These are phyloP conservation scores for Lacanobia oleracea DNA, from an alignment of 2,888 invertebrate genomes.

Conservation along the genomic window DNA sequence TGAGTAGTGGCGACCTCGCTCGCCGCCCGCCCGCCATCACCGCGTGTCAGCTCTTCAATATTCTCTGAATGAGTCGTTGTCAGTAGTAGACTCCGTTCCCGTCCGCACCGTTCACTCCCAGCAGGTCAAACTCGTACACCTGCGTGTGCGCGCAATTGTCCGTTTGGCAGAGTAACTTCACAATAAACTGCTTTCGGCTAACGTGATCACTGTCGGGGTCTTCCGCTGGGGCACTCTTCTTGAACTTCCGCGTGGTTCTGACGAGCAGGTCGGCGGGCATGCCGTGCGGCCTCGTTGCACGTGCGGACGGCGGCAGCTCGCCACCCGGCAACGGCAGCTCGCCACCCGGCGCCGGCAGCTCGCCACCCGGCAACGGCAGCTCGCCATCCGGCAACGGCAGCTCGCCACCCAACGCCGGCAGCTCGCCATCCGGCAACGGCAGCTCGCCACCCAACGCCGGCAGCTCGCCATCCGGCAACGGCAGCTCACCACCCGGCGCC, in stretches of 20 bases:
- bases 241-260: conserved; percentile 19
- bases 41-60: background rate
- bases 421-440: background rate
- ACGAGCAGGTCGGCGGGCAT: conserved; percentile 1
- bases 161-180: conserved; percentile 57
- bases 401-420: background rate
- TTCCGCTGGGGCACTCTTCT: conserved; percentile 17
- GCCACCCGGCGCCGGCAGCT: background rate
- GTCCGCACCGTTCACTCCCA: conserved; percentile 43
- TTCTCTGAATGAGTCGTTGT: conserved; percentile 9
- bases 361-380: conserved; percentile 2
- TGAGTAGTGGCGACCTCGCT: background rate
- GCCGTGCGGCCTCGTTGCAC: background rate
- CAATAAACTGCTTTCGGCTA: conserved; percentile 59
- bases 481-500: background rate
- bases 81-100: conserved; percentile 55
- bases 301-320: too few relatives aligned
- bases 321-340: conserved; percentile 2
- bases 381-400: background rate
- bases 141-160: conserved; percentile 53
- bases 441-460: background rate
- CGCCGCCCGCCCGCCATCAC: background rate
- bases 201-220: background rate
- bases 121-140: conserved; percentile 67
- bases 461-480: background rate